phyloP scores from a whole-genome alignment of 2,797 vertebrate genomes.

The Epinephelus malabaricus region DNA sequence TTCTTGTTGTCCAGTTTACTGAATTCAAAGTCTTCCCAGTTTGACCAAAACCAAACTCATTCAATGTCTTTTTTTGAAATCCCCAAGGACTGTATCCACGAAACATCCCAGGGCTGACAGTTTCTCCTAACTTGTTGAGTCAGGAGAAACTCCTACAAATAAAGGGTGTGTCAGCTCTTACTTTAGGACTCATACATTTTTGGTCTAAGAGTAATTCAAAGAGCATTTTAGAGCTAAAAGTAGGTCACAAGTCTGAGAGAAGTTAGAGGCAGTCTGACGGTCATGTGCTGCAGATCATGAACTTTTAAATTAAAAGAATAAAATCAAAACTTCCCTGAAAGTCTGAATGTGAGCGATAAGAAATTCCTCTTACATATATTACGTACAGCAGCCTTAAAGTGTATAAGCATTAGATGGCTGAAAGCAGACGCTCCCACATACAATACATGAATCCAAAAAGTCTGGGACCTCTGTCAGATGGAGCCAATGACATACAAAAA shows the following conservation, averaged over 20 bases:
- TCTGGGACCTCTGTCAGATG: too few species aligned
- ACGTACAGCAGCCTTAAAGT: too few species aligned
- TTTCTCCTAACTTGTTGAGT: not conserved
- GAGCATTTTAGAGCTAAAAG: not conserved
- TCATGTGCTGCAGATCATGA: not conserved
- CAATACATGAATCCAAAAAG: too few species aligned
- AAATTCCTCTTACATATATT: too few species aligned
- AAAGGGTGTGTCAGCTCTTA: not conserved
- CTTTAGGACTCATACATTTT: not conserved
- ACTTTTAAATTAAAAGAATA: not conserved
- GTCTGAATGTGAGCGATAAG: too few species aligned
- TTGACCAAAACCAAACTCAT: not conserved
- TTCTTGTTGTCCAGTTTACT: not conserved
- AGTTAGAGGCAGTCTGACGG: not conserved
- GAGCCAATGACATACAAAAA: too few species aligned
- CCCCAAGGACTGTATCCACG: not conserved
- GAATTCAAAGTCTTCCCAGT: not conserved
- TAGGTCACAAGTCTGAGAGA: not conserved
- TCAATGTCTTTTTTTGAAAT: not conserved
- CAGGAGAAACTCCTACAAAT: not conserved
- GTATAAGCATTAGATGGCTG: too few species aligned
- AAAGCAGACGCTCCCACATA: too few species aligned
- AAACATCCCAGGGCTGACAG: not conserved
- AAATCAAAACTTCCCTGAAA: not conserved
- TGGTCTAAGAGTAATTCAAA: not conserved